Evolutionary conservation across 2,797 vertebrate species (phyloP).

Genomic region (Gambelia wislizenii): DNA sequence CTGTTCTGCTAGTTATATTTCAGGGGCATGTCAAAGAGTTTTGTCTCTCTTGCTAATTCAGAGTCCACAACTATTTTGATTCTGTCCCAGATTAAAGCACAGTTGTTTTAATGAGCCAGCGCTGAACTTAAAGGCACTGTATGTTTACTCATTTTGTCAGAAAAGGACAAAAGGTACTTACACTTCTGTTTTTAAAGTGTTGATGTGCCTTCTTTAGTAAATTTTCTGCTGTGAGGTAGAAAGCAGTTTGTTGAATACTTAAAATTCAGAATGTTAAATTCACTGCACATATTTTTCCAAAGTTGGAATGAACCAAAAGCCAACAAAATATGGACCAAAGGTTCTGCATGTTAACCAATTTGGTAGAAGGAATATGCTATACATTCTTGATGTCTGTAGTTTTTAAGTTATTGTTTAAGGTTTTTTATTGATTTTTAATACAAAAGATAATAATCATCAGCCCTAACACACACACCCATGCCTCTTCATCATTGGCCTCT

Average conservation of each 20-base stretch:
- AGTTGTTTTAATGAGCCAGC: accelerated
- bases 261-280: constrained; percentile 52
- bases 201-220: constrained; percentile 8
- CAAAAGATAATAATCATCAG: too few species aligned
- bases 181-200: constrained; percentile 38
- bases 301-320: not conserved
- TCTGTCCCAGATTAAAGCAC: not conserved
- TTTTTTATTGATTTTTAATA: too few species aligned
- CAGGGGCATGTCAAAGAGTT: not conserved
- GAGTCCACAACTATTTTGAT: not conserved
- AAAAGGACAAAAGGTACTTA: constrained; percentile 35
- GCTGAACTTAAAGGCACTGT: not conserved
- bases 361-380: constrained; percentile 11
- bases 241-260: constrained; percentile 32
- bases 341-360: constrained; percentile 8
- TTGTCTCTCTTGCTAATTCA: not conserved
- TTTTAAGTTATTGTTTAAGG: too few species aligned
- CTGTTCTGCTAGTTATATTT: not conserved
- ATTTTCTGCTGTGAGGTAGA: not conserved
- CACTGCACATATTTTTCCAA: constrained; percentile 52
- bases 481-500: too few species aligned
- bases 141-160: not conserved
- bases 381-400: not conserved
- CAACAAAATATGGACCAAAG: constrained; percentile 29
- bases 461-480: too few species aligned